phyloP scores from a whole-genome alignment of 2,113 vertebrate species.

The Gavia stellata region DNA sequence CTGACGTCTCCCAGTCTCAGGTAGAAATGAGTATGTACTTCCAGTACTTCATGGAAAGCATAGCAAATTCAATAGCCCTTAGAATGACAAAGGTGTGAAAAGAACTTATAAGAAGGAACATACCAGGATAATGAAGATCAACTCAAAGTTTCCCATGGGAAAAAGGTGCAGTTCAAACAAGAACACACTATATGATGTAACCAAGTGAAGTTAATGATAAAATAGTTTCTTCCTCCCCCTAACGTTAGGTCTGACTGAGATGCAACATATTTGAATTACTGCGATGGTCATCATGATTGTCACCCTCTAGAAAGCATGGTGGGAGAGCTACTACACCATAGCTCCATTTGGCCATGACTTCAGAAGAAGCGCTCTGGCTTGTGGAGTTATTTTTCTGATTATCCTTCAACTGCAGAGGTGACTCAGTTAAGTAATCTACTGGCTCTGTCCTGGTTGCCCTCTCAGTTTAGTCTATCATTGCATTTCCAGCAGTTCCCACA shows the following conservation, averaged over 20 bases:
- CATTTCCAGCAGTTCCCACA: not conserved
- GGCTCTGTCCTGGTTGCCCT: constrained; percentile 32
- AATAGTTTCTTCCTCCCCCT: not conserved
- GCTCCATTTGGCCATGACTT: not conserved
- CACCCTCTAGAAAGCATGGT: not conserved
- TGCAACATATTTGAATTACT: not conserved
- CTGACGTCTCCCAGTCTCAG: not conserved
- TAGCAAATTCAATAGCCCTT: not conserved
- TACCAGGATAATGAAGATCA: constrained; percentile 27
- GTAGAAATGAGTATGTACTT: constrained; percentile 10
- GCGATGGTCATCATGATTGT: not conserved
- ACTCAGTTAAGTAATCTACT: constrained; percentile 41
- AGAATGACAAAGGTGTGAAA: not conserved
- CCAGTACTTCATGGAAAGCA: not conserved
- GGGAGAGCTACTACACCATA: not conserved
- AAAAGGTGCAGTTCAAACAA: constrained; percentile 53
- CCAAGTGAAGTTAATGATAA: not conserved
- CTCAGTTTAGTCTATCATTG: constrained; percentile 20
- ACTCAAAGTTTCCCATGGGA: not conserved
- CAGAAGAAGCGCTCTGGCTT: not conserved
- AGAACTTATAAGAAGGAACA: not conserved
- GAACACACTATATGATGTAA: not conserved
- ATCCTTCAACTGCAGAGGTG: constrained; percentile 15
- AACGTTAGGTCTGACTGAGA: not conserved
- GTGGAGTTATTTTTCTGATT: constrained; percentile 37